phyloP scores from a whole-genome alignment of 1,140 invertebrate species.

The Aphelenchoides fujianensis region DNA sequence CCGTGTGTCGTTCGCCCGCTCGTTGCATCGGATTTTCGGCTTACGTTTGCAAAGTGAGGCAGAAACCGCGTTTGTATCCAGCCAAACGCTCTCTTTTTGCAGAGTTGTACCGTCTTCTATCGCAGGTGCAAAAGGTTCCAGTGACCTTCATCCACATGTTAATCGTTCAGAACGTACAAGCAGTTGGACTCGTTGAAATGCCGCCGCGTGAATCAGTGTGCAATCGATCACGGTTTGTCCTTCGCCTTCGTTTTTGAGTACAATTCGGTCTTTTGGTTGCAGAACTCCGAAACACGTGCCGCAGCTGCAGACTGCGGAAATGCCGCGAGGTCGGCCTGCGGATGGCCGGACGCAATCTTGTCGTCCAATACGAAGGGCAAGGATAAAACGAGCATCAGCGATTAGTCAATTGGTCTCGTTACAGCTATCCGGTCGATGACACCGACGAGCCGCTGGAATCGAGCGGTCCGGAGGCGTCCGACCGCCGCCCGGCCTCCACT shows the following conservation, averaged over 20 bases:
- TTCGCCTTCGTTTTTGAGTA: background rate
- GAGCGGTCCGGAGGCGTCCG: background rate
- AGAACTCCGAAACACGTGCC: too few species aligned
- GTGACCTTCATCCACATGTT: too few species aligned
- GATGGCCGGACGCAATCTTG: background rate
- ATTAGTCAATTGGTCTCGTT: background rate
- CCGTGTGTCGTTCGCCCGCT: too few species aligned
- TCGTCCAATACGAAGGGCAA: background rate
- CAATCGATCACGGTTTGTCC: background rate
- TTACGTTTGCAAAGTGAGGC: too few species aligned
- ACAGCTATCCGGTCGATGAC: background rate
- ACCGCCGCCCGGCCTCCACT: background rate
- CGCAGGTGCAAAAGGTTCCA: too few species aligned
- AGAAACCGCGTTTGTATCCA: too few species aligned
- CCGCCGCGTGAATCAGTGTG: background rate
- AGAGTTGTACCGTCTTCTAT: too few species aligned
- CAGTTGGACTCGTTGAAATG: background rate
- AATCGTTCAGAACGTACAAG: background rate
- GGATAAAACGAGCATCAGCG: background rate
- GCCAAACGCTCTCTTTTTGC: too few species aligned
- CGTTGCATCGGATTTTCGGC: too few species aligned
- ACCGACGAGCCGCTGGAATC: background rate
- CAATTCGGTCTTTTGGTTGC: background rate
- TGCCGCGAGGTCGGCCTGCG: background rate
- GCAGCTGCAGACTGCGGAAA: too few species aligned